Percentiles rank a stretch among this genome's conserved stretches.
These are phyloP conservation scores for Hyaena hyaena DNA, from an alignment of 2,113 vertebrate species.

Conservation along the genomic window DNA sequence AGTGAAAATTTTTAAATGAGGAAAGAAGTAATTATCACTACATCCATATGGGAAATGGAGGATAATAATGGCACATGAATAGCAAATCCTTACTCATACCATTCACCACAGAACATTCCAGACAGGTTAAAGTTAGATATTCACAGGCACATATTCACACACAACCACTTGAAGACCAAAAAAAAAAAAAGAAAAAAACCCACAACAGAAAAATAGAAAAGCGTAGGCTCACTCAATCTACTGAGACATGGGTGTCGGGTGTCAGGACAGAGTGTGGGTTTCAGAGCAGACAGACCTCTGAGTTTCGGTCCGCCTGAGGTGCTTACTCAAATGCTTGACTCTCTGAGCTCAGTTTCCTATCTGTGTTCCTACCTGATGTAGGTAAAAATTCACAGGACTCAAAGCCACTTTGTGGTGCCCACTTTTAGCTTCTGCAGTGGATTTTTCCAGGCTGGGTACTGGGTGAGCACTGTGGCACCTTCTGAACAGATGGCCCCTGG, in stretches of 20 bases:
- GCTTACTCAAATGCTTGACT: background rate
- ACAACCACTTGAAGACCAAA: background rate
- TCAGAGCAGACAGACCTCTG: background rate
- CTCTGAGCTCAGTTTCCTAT: background rate
- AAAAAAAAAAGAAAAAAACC: background rate
- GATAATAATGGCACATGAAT: background rate
- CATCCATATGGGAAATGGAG: background rate
- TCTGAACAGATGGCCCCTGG: background rate
- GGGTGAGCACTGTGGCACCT: background rate
- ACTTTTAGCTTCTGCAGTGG: background rate
- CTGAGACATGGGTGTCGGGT: background rate
- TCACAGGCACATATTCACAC: background rate
- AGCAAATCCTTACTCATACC: background rate
- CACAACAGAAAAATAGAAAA: slow-evolving; percentile 16
- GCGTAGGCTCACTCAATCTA: fast-evolving
- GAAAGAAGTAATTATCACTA: background rate
- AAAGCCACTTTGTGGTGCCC: background rate
- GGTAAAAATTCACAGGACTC: background rate
- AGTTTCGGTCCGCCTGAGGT: background rate
- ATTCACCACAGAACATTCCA: slow-evolving; percentile 59
- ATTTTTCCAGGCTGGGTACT: background rate
- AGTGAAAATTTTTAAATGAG: background rate
- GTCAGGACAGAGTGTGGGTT: background rate
- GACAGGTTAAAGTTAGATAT: slow-evolving; percentile 15
- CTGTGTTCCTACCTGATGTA: background rate